Percentiles rank a stretch among this genome's conserved stretches.
Evolutionary conservation across 2,888 invertebrate genomes (phyloP).

Genomic region (Magallana nippona): DNA sequence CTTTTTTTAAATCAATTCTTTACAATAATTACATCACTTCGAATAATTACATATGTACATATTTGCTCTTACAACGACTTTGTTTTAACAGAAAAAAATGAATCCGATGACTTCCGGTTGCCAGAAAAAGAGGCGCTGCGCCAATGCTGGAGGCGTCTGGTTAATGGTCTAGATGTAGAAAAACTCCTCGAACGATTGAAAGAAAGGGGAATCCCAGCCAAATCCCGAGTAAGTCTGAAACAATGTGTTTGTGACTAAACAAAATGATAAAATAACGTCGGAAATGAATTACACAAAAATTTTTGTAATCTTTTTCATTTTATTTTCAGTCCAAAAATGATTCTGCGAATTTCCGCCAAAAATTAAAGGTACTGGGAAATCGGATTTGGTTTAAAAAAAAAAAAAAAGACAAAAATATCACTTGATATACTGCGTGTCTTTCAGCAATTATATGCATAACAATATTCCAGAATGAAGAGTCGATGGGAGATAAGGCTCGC

Average conservation of each 20-base stretch:
- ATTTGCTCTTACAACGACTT: not conserved
- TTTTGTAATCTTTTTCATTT: not conserved
- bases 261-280: not conserved
- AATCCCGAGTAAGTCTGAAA: not conserved
- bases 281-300: too few relatives aligned
- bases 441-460: not conserved
- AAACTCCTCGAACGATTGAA: not conserved
- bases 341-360: not conserved
- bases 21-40: too few relatives aligned
- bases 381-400: not conserved
- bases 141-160: constrained; percentile 15
- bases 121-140: not conserved
- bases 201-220: not conserved
- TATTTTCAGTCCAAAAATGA: not conserved
- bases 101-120: not conserved
- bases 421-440: not conserved
- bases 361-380: not conserved
- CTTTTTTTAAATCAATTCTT: too few relatives aligned
- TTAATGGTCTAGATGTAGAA: not conserved
- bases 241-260: not conserved
- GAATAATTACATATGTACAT: not conserved
- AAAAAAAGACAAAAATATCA: not conserved
- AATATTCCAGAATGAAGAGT: constrained; percentile 14
- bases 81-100: not conserved
- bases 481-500: constrained; percentile 16